These are phyloP conservation scores for Macrosoma leucophasiata DNA, from an alignment of 2,888 invertebrate species.

Conservation along the genomic window DNA sequence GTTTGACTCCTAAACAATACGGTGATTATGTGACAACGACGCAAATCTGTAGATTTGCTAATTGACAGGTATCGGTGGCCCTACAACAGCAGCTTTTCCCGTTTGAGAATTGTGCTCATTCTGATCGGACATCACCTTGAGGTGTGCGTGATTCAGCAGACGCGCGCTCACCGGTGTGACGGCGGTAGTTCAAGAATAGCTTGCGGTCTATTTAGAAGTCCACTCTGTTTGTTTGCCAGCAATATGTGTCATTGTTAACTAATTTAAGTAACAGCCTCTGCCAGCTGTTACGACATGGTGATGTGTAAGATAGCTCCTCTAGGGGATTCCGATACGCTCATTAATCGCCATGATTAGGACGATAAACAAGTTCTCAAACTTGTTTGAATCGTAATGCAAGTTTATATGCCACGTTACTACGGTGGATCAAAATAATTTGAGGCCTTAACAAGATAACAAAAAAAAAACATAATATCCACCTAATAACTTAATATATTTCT, in stretches of 20 bases:
- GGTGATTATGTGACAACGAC: constrained; percentile 1
- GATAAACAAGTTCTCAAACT: constrained; percentile 15
- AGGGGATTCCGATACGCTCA: constrained; percentile 41
- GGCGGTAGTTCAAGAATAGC: constrained; percentile 67
- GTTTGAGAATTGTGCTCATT: constrained; percentile 29
- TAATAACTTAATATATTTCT: constrained; percentile 3
- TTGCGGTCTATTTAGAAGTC: constrained; percentile 68
- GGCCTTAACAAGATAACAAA: constrained; percentile 2
- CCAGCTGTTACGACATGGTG: constrained; percentile 66
- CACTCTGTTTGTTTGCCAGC: constrained; percentile 73
- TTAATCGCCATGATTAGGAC: constrained; percentile 33
- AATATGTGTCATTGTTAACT: constrained; percentile 76
- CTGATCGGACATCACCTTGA: constrained; percentile 55
- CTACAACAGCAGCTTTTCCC: too few relatives aligned
- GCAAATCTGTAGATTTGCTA: background rate
- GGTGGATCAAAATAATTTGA: constrained; percentile 1
- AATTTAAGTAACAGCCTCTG: constrained; percentile 71
- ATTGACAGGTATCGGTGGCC: constrained; percentile 13
- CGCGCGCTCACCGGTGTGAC: constrained; percentile 67
- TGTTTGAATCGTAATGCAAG: too few relatives aligned
- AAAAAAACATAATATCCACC: background rate
- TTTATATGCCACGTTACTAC: constrained; percentile 21
- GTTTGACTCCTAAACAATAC: too few relatives aligned
- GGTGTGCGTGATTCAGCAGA: constrained; percentile 69
- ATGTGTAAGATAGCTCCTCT: constrained; percentile 37